A percentile compares a stretch with the other conserved stretches of the same genome.
These are phyloP conservation scores for Pseudomyrmex cubaensis DNA, from an alignment of 1,140 invertebrate genomes.

Conservation along the genomic window DNA sequence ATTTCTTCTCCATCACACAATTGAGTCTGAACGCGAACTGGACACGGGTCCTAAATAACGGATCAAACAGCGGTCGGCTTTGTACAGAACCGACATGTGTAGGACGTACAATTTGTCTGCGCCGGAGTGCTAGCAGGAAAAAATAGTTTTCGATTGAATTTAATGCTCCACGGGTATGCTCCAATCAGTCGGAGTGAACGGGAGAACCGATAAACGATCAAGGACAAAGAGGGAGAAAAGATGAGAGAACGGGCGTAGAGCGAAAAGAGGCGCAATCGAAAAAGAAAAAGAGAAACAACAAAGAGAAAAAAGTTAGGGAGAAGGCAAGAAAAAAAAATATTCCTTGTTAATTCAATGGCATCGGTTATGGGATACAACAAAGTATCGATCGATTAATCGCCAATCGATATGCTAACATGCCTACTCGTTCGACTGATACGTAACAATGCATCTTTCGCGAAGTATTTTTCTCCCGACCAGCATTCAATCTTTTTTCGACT, in stretches of 20 bases:
- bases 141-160: slow-evolving; percentile 57
- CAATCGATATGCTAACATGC: not conserved
- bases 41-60: slow-evolving; percentile 46
- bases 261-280: not conserved
- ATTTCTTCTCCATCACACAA: not conserved
- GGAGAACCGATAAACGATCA: slow-evolving; percentile 39
- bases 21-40: not conserved
- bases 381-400: slow-evolving; percentile 20
- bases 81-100: slow-evolving; percentile 38
- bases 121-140: slow-evolving; percentile 12
- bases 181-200: slow-evolving; percentile 33
- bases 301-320: slow-evolving; percentile 1
- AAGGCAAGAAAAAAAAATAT: slow-evolving; percentile 12
- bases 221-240: slow-evolving; percentile 2
- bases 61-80: slow-evolving; percentile 29
- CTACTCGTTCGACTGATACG: not conserved
- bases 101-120: slow-evolving; percentile 50
- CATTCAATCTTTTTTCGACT: slow-evolving; percentile 40
- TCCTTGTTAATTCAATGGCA: slow-evolving; percentile 18
- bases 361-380: slow-evolving; percentile 20
- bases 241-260: not conserved
- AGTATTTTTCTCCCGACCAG: slow-evolving; percentile 2
- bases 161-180: slow-evolving; percentile 48
- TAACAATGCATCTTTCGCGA: slow-evolving; percentile 22
- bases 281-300: not conserved